phyloP scores from a whole-genome alignment of 2,888 invertebrate genomes.

The Sphecodes monilicornis region DNA sequence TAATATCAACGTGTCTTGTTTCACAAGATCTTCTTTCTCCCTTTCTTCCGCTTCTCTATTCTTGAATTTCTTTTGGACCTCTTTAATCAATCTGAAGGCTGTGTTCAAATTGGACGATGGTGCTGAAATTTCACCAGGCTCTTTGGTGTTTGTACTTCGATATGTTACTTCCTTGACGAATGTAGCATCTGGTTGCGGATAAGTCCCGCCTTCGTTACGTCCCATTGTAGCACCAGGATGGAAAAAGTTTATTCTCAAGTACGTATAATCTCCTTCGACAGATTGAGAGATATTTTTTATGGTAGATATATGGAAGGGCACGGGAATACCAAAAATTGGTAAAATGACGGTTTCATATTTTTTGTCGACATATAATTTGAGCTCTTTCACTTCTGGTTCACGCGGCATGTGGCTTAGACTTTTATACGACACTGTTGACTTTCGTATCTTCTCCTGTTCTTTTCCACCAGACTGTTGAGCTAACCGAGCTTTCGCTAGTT shows the following conservation, averaged over 20 bases:
- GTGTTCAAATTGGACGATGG: slow-evolving; percentile 98
- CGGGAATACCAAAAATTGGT: slow-evolving; percentile 97
- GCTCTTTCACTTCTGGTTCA: slow-evolving; percentile 95
- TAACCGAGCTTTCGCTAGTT: slow-evolving; percentile 95
- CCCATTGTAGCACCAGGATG: slow-evolving; percentile 99
- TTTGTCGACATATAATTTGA: slow-evolving; percentile 97
- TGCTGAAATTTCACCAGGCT: slow-evolving; percentile 97
- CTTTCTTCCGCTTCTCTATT: slow-evolving; percentile 99
- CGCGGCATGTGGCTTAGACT: slow-evolving; percentile 96
- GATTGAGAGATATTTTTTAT: slow-evolving; percentile 99
- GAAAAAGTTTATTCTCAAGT: slow-evolving; percentile 98
- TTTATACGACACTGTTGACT: slow-evolving; percentile 98
- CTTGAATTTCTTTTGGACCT: slow-evolving; percentile 99
- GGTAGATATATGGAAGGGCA: slow-evolving; percentile 99
- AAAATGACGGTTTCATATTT: slow-evolving; percentile 99
- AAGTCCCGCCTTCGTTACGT: slow-evolving; percentile 94
- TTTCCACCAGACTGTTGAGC: slow-evolving; percentile 94
- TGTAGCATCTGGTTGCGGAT: slow-evolving; percentile 97
- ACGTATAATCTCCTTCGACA: slow-evolving; percentile 99
- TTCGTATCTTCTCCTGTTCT: slow-evolving; percentile 94
- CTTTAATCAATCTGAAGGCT: slow-evolving; percentile 98
- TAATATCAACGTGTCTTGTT: slow-evolving; percentile 97
- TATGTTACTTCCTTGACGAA: slow-evolving; percentile 99
- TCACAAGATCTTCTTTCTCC: slow-evolving; percentile 99
- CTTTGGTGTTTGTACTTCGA: slow-evolving; percentile 98